phyloP scores from a whole-genome alignment of 2,797 vertebrate species.

The Loriculus beryllinus region DNA sequence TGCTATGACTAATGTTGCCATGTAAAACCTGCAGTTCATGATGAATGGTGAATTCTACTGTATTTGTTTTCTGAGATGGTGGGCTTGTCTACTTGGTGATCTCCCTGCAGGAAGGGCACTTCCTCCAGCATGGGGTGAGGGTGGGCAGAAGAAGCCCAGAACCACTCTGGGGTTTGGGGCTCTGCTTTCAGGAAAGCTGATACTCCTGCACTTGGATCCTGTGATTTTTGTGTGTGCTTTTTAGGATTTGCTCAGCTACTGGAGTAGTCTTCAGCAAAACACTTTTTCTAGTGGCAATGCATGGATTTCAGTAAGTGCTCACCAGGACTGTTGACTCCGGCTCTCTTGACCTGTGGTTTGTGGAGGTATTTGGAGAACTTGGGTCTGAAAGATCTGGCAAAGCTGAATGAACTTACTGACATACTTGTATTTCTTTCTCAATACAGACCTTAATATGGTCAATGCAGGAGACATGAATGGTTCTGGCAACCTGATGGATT shows the following conservation, averaged over 20 bases:
- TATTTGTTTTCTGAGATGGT: not conserved
- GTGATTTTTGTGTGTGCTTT: not conserved
- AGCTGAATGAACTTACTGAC: not conserved
- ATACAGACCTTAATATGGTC: conserved; percentile 79
- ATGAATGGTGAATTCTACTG: not conserved
- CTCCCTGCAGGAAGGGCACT: not conserved
- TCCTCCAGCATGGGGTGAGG: not conserved
- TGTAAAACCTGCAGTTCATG: not conserved
- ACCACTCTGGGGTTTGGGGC: not conserved
- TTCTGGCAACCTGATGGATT: conserved; percentile 93
- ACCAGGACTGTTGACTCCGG: not conserved
- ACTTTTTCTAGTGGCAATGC: not conserved
- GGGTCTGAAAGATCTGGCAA: not conserved
- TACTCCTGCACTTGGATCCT: not conserved
- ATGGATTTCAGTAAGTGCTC: not conserved
- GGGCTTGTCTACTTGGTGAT: not conserved
- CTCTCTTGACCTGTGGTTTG: not conserved
- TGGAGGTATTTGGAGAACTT: not conserved
- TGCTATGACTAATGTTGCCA: not conserved
- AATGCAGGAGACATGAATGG: conserved; percentile 89
- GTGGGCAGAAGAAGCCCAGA: not conserved
- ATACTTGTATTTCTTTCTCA: not conserved
- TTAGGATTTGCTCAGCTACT: not conserved
- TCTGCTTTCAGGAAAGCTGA: not conserved
- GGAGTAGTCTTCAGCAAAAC: not conserved